Conservation (phyloP, 2,888 invertebrate genomes). For the Bellardia pandia region DNA sequence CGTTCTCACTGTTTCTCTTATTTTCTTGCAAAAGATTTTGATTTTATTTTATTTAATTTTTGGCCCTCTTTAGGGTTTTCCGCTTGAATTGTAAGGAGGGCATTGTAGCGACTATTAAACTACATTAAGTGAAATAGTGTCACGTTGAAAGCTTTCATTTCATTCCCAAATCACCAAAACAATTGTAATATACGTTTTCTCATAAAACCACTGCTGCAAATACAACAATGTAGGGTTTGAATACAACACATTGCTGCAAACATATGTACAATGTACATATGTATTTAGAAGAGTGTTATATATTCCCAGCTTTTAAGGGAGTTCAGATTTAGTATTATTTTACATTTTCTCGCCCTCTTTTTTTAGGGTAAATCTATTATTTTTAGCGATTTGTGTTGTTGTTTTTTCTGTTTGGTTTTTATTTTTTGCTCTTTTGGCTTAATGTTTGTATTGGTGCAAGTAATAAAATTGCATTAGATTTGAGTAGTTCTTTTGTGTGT, state of each 20-base stretch:
- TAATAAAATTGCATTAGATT: conserved; percentile 67
- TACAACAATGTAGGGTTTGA: not conserved
- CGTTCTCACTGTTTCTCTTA: not conserved
- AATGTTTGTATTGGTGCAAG: conserved; percentile 60
- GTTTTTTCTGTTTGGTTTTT: not conserved
- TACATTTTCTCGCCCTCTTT: conserved; percentile 34
- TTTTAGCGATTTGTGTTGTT: conserved; percentile 17
- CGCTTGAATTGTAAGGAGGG: not conserved
- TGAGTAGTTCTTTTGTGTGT: conserved; percentile 35
- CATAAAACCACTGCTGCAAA: not conserved
- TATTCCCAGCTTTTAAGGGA: conserved; percentile 30
- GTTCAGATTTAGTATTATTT: conserved; percentile 52
- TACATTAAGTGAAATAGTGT: conserved; percentile 69
- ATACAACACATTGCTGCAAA: not conserved
- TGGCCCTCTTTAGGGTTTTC: not conserved
- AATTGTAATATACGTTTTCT: conserved; percentile 46
- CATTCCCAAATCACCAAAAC: conserved; percentile 54
- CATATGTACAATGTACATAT: not conserved
- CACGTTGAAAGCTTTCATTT: conserved; percentile 69
- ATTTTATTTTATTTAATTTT: conserved; percentile 21
- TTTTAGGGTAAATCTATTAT: conserved; percentile 45
- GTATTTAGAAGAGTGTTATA: not conserved
- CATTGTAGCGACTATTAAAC: conserved; percentile 50
- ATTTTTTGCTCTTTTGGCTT: conserved; percentile 34
- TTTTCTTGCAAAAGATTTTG: not conserved